A percentile compares a stretch with the other conserved stretches of the same genome.
Conservation (phyloP, 2,113 vertebrate species). For the Elaphurus davidianus region DNA sequence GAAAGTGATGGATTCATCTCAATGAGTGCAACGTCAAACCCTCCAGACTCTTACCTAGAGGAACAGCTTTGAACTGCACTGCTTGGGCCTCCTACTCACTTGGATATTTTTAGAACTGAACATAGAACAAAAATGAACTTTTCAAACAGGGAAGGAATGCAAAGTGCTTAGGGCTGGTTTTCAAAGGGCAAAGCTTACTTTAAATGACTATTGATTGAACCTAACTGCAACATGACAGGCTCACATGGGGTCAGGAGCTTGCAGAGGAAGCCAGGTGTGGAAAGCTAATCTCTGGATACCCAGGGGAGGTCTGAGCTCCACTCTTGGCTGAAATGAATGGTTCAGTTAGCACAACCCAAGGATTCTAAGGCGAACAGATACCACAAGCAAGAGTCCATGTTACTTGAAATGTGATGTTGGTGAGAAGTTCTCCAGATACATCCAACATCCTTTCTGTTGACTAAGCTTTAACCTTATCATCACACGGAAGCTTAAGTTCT, state of each 20-base stretch:
- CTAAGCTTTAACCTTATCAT: not conserved
- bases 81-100: not conserved
- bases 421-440: not conserved
- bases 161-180: slow-evolving; percentile 49
- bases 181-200: slow-evolving; percentile 70
- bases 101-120: slow-evolving; percentile 48
- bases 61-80: not conserved
- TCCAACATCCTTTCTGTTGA: not conserved
- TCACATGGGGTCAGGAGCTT: not conserved
- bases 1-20: not conserved
- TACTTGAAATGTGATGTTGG: not conserved
- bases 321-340: not conserved
- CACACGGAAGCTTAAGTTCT: not conserved
- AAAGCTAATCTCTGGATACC: not conserved
- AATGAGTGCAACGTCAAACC: not conserved
- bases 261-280: not conserved
- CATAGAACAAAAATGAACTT: slow-evolving; percentile 56
- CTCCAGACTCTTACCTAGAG: not conserved
- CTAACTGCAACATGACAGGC: slow-evolving; percentile 41
- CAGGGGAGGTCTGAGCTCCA: not conserved
- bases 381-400: not conserved
- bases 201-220: slow-evolving; percentile 53
- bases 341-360: not conserved
- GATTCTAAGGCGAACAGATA: not conserved
- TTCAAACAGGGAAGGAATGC: slow-evolving; percentile 49